These are phyloP conservation scores for Nasonia longicornis DNA, from an alignment of 1,140 invertebrate species.

Conservation along the genomic window DNA sequence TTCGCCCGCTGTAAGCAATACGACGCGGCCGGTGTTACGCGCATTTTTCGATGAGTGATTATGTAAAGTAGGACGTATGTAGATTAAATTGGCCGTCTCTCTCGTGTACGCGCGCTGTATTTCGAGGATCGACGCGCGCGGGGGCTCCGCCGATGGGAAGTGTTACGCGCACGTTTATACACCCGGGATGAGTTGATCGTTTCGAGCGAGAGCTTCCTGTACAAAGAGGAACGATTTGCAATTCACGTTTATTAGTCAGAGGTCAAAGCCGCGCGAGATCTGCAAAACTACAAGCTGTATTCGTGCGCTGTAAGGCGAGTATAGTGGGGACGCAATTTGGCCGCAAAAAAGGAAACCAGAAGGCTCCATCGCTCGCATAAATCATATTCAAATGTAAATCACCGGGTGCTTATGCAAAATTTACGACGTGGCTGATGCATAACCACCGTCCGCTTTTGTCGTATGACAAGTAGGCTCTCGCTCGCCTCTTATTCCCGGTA, in stretches of 20 bases:
- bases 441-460: neutral
- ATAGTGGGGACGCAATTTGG: neutral
- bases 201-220: constrained; percentile 7
- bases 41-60: constrained; percentile 22
- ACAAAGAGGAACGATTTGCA: neutral
- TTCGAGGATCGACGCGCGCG: neutral
- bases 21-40: neutral
- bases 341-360: neutral
- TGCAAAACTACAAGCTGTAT: no score
- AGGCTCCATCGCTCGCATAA: constrained; percentile 6
- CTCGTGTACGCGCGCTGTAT: neutral
- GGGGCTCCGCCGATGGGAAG: neutral
- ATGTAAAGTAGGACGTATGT: constrained; percentile 14
- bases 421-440: constrained; percentile 17
- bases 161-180: neutral
- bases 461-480: neutral
- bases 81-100: constrained; percentile 6
- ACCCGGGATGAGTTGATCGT: neutral
- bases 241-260: constrained; percentile 17
- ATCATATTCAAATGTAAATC: constrained; percentile 36
- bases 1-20: constrained; percentile 15
- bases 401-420: constrained; percentile 21
- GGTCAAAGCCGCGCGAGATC: no score
- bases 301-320: no score
- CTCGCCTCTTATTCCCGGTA: neutral